Conservation (phyloP, 2,888 invertebrate genomes). For the Resseliella maxima region DNA sequence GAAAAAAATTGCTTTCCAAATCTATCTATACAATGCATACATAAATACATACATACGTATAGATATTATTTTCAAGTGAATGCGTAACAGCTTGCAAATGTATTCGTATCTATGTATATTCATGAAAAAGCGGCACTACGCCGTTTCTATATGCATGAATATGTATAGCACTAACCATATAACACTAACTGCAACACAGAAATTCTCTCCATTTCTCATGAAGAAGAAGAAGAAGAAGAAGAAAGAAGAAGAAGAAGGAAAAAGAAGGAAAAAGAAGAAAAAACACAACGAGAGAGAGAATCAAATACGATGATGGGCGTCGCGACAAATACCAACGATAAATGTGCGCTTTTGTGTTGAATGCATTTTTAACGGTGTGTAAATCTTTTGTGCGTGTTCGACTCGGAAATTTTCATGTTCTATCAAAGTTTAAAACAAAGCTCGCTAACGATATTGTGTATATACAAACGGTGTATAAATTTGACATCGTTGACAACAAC, state of each 20-base stretch:
- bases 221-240: background rate
- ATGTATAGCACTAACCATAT: background rate
- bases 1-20: conserved; percentile 16
- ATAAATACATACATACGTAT: background rate
- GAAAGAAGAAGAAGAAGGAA: background rate
- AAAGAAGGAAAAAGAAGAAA: background rate
- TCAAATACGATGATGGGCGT: conserved; percentile 51
- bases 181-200: background rate
- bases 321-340: conserved; percentile 51
- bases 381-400: conserved; percentile 51
- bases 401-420: conserved; percentile 33
- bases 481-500: conserved; percentile 45
- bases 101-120: conserved; percentile 13
- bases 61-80: conserved; percentile 7
- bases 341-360: conserved; percentile 53
- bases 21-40: background rate
- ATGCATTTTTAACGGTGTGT: conserved; percentile 53
- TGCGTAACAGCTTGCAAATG: background rate
- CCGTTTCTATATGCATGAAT: conserved; percentile 18
- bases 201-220: too few species aligned
- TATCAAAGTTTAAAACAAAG: conserved; percentile 43
- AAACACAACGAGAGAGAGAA: too few species aligned
- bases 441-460: conserved; percentile 8
- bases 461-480: conserved; percentile 29
- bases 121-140: background rate